A percentile compares a stretch with the other conserved stretches of the same genome.
Conservation (phyloP, 2,888 invertebrate genomes). For the Cordilura impudica region DNA sequence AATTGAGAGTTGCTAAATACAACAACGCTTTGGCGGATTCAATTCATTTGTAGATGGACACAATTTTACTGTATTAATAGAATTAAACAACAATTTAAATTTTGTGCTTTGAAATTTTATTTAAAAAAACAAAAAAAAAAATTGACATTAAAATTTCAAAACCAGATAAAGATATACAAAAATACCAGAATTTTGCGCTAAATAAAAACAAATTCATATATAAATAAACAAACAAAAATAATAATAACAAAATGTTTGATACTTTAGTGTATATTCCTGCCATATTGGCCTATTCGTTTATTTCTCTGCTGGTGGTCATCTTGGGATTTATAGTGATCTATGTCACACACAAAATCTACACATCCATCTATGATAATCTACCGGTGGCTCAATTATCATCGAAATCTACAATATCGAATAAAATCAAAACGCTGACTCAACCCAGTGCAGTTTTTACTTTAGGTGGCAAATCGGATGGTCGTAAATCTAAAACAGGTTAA, state of each 20-base stretch:
- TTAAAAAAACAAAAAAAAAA: constrained; percentile 27
- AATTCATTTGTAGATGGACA: background rate
- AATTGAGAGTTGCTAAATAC: constrained; percentile 20
- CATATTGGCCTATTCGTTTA: constrained; percentile 75
- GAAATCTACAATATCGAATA: constrained; percentile 2
- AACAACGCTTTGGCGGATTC: constrained; percentile 23
- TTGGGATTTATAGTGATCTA: constrained; percentile 75
- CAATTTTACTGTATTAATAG: background rate
- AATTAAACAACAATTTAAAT: constrained; percentile 17
- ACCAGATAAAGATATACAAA: constrained; percentile 11
- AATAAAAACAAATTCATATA: background rate
- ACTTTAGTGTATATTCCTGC: constrained; percentile 74
- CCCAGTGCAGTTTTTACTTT: background rate
- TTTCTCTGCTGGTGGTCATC: constrained; percentile 73
- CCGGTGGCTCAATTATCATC: constrained; percentile 65
- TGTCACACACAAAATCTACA: constrained; percentile 75
- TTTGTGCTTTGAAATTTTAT: constrained; percentile 60
- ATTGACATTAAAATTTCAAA: constrained; percentile 40
- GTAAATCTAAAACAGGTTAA: constrained; percentile 66
- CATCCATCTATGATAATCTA: constrained; percentile 73
- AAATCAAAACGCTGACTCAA: constrained; percentile 7
- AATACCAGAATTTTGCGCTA: background rate
- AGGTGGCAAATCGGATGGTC: background rate
- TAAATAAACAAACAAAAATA: background rate
- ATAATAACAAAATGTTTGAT: constrained; percentile 69